Conservation (phyloP, 2,797 vertebrate species). For the Pipistrellus pipistrellus region DNA sequence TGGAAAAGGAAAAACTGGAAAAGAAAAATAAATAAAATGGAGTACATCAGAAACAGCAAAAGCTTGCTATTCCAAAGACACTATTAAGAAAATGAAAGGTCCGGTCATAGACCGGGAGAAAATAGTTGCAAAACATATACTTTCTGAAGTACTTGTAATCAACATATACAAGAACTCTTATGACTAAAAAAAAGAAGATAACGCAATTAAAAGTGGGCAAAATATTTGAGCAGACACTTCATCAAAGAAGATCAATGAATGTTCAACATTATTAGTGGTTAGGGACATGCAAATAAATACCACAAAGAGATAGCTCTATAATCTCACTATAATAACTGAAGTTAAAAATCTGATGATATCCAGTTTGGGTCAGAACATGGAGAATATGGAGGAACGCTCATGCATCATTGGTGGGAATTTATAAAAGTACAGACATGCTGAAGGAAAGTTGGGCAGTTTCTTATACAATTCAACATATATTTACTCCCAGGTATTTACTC, state of each 20-base stretch:
- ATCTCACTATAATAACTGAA: neutral
- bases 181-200: neutral
- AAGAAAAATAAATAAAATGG: conserved; percentile 35
- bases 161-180: neutral
- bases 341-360: neutral
- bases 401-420: neutral
- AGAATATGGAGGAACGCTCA: neutral
- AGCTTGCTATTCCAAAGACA: neutral
- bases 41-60: neutral
- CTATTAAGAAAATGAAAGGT: conserved; percentile 50
- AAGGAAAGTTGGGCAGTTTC: neutral
- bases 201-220: neutral
- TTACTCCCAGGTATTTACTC: neutral
- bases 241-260: conserved; percentile 34
- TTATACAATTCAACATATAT: neutral
- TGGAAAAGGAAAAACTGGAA: conserved; percentile 2
- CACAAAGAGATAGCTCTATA: neutral
- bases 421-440: neutral
- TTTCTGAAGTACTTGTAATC: neutral
- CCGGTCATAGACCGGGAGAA: neutral
- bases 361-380: neutral
- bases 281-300: conserved; percentile 4
- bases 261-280: neutral
- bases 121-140: neutral
- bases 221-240: neutral